Percentiles rank a stretch among this genome's conserved stretches.
These are phyloP conservation scores for Sinopyrophorus schimmeli DNA, from an alignment of 2,888 invertebrate species.

Conservation along the genomic window DNA sequence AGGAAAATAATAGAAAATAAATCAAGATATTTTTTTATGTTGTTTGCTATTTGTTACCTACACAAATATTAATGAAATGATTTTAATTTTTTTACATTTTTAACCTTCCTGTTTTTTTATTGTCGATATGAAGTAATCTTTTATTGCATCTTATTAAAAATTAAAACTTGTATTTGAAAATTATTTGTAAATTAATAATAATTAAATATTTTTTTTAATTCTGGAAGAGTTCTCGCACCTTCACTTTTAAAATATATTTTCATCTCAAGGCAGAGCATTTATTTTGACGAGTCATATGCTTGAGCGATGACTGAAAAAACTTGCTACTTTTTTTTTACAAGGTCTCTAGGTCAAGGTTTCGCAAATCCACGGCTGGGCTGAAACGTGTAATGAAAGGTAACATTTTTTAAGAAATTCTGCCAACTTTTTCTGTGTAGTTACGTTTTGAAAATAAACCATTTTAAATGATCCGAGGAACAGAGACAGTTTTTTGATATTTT, in stretches of 20 bases:
- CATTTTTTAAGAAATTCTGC: constrained; percentile 4
- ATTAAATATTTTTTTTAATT: too few relatives aligned
- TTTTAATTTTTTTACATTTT: too few relatives aligned
- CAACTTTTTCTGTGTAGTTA: constrained; percentile 5
- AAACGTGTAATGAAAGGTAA: constrained; percentile 5
- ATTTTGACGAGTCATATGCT: constrained; percentile 15
- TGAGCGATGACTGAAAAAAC: constrained; percentile 13
- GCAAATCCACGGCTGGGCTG: constrained; percentile 10
- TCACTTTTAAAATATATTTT: constrained; percentile 22
- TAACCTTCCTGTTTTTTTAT: too few relatives aligned
- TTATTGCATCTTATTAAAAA: too few relatives aligned
- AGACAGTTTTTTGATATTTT: neutral
- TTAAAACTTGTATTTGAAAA: too few relatives aligned
- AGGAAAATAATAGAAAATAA: too few relatives aligned
- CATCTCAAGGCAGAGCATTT: constrained; percentile 10
- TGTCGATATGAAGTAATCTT: too few relatives aligned
- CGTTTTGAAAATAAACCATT: constrained; percentile 8
- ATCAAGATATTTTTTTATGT: too few relatives aligned
- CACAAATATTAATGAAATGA: too few relatives aligned
- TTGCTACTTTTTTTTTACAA: constrained; percentile 14
- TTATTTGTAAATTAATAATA: too few relatives aligned
- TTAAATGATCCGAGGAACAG: constrained; percentile 3
- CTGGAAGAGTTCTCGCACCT: too few relatives aligned
- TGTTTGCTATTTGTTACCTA: too few relatives aligned
- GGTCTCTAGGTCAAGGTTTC: constrained; percentile 24